Evolutionary conservation across 2,113 vertebrate species (phyloP).

Genomic region (Baryphthengus martii): DNA sequence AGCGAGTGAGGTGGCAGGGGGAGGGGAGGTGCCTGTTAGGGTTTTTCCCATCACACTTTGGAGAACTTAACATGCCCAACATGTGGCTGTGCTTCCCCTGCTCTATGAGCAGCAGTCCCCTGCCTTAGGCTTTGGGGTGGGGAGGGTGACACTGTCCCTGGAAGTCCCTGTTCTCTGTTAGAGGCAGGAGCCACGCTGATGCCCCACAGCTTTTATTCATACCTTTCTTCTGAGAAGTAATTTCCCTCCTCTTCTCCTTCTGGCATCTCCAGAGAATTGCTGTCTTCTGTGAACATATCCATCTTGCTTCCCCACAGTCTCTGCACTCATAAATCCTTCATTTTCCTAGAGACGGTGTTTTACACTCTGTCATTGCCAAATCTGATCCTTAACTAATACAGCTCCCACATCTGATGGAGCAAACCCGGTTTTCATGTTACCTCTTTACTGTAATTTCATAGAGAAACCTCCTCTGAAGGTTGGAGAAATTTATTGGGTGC

Average conservation of each 20-base stretch:
- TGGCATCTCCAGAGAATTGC: background rate
- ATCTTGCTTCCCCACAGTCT: background rate
- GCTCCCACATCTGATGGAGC: background rate
- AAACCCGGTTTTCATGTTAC: background rate
- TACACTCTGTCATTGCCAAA: background rate
- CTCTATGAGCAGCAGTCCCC: background rate
- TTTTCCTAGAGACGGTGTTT: background rate
- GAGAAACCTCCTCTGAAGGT: background rate
- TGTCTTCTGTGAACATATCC: background rate
- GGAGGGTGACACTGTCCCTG: background rate
- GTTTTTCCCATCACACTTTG: background rate
- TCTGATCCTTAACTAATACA: background rate
- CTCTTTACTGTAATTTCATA: background rate
- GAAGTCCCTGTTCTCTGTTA: background rate
- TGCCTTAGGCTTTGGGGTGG: background rate
- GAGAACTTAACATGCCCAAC: background rate
- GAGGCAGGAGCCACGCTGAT: background rate
- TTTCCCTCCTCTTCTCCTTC: background rate
- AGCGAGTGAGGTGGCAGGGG: background rate
- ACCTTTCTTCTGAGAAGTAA: background rate
- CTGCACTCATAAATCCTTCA: slow-evolving; percentile 47
- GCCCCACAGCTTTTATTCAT: background rate
- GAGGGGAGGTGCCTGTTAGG: background rate
- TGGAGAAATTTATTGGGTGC: background rate
- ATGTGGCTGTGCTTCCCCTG: background rate